These are phyloP conservation scores for Poecile atricapillus DNA, from an alignment of 2,113 vertebrate species.

Conservation along the genomic window DNA sequence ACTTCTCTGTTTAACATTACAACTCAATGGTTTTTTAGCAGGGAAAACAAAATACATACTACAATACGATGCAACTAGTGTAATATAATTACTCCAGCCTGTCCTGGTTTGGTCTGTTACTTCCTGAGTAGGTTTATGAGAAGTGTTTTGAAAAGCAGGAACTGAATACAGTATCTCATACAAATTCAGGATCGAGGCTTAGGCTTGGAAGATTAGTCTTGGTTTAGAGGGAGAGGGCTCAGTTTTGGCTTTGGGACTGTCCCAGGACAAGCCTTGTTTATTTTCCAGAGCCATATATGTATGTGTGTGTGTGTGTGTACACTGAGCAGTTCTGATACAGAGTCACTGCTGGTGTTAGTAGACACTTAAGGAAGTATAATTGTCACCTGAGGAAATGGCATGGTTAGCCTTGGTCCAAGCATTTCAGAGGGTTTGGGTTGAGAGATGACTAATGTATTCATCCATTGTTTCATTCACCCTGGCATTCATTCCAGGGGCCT, in stretches of 20 bases:
- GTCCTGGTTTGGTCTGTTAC: background rate
- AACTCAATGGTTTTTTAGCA: background rate
- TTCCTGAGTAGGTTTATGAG: background rate
- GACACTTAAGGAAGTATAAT: background rate
- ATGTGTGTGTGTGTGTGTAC: background rate
- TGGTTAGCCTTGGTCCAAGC: background rate
- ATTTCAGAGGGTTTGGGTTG: background rate
- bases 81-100: background rate
- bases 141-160: background rate
- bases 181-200: background rate
- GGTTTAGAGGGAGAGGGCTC: background rate
- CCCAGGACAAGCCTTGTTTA: background rate
- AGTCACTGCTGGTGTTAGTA: background rate
- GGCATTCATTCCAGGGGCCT: background rate
- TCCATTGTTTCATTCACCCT: background rate
- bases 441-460: background rate
- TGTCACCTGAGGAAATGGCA: background rate
- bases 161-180: background rate
- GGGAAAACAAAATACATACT: background rate
- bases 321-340: background rate
- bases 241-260: background rate
- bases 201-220: background rate
- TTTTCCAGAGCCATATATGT: fast-evolving
- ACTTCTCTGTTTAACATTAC: background rate
- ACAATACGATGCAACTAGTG: background rate